Evolutionary conservation across 2,113 vertebrate species (phyloP), one percentile per base, ranked within the genome.

Genomic region (Dendrocopos noguchii): DNA sequence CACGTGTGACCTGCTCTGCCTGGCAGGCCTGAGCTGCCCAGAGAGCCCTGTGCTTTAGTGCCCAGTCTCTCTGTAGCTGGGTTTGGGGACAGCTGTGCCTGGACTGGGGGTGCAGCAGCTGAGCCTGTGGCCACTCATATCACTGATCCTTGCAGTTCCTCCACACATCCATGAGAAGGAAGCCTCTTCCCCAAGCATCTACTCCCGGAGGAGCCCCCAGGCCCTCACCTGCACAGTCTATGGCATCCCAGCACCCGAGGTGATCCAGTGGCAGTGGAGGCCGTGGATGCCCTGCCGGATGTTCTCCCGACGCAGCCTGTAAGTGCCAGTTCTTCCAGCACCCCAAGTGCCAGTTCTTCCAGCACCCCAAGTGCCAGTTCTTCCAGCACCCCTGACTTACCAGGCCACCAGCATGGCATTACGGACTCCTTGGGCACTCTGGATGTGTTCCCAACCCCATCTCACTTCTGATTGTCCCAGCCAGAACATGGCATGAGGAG

Each of bases 101-200:
- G 50, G 55, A 29, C 34, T 67, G 68, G 61, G 64, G 56, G 8
- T 36, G n/a, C 61, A 77, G 56, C 10, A 2, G 60, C 75, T 67
- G 60, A 73, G 39, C 50, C 66, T 19, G 9, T 2, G 7, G 46
- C 44, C 1, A 0, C 61, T 94, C 52, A 95, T 24, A 12, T 81
- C 68, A 6, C 67, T 87, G 95, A 29, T 88, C 75, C 68, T 95
- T 95, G 78, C 91, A 99, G 99, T 99, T 76, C 98, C 98, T 56
- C 99, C 99, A 1, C 98, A 97, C 95, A 99, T 99, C 94, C 98
- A 99, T 10, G 99, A 99, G 96, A 99, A 99, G 93, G 99, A 99
- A 94, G 98, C 98, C 19, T 98, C 99, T 29, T 98, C 98, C 17
- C 98, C 99, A 0, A 98, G 98, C 93, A 99, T 98, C 59, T 99